Percentiles rank a stretch among this genome's conserved stretches.
phyloP scores from a whole-genome alignment of 23 tunicate genomes.

The Diplosoma virens region DNA sequence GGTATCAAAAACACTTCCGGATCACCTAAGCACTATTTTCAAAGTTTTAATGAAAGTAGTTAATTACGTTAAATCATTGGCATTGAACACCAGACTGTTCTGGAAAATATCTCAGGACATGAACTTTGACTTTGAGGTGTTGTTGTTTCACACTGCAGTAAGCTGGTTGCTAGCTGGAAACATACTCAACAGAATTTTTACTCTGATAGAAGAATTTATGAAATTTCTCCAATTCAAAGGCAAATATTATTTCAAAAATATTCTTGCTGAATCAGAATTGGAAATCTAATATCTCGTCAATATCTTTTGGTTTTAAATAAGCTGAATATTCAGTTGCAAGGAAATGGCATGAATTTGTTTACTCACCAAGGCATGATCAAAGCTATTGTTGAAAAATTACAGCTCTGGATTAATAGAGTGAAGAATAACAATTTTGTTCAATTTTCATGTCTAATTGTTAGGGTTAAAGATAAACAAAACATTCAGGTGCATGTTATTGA shows the following conservation, averaged over 20 bases:
- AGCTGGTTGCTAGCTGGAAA: conserved; percentile 3
- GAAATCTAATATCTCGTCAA: not conserved
- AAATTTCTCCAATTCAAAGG: not conserved
- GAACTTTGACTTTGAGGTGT: conserved; percentile 2
- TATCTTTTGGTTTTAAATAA: not conserved
- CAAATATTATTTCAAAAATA: not conserved
- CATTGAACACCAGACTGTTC: not conserved
- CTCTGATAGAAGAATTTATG: not conserved
- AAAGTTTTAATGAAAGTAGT: too few species aligned
- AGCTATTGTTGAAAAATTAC: not conserved
- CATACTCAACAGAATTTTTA: not conserved
- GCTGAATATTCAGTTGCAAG: not conserved
- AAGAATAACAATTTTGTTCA: not conserved
- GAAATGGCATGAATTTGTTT: not conserved
- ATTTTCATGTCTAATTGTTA: not conserved
- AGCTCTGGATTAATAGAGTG: not conserved
- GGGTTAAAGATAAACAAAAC: not conserved
- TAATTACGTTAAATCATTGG: not conserved
- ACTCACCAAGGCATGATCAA: not conserved
- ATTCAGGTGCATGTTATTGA: conserved; percentile 3
- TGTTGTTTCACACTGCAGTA: conserved; percentile 4
- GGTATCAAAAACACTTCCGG: not conserved
- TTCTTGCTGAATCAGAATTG: not conserved
- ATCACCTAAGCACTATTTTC: not conserved
- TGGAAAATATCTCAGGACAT: not conserved